These are phyloP conservation scores for Lepus oiostolus DNA, from an alignment of 2,797 vertebrate species.

Conservation along the genomic window DNA sequence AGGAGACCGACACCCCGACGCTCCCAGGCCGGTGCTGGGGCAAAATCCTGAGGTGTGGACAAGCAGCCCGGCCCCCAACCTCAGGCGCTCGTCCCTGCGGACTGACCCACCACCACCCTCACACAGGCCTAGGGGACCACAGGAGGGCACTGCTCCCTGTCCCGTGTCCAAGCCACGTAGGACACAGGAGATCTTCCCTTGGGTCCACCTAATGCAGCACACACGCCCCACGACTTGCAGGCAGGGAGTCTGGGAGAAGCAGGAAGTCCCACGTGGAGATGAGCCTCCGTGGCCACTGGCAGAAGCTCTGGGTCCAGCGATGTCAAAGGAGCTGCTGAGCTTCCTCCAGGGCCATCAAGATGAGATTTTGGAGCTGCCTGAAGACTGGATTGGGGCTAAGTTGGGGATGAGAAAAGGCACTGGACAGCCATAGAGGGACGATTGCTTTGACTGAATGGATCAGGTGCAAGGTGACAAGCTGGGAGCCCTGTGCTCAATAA, in stretches of 20 bases:
- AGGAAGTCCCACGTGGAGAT: background rate
- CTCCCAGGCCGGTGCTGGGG: no score
- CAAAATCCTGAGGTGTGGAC: background rate
- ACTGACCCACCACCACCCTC: no score
- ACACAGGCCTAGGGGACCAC: no score
- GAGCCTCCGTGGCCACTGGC: background rate
- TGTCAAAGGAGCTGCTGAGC: background rate
- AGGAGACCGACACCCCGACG: background rate
- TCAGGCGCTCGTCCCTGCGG: background rate
- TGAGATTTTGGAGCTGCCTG: background rate
- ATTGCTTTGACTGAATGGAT: background rate
- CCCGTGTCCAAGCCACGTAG: background rate
- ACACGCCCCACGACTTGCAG: no score
- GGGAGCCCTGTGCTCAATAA: background rate
- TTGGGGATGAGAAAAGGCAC: background rate
- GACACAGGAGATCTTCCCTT: background rate
- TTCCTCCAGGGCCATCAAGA: background rate
- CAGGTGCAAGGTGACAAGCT: background rate
- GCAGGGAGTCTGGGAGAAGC: background rate
- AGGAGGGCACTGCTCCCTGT: background rate
- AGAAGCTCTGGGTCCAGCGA: background rate
- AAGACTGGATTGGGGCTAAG: background rate
- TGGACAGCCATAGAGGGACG: background rate
- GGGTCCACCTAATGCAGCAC: no score
- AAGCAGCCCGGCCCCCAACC: no score